phyloP scores from a whole-genome alignment of 2,113 vertebrate species.

The Aphyosemion australe region DNA sequence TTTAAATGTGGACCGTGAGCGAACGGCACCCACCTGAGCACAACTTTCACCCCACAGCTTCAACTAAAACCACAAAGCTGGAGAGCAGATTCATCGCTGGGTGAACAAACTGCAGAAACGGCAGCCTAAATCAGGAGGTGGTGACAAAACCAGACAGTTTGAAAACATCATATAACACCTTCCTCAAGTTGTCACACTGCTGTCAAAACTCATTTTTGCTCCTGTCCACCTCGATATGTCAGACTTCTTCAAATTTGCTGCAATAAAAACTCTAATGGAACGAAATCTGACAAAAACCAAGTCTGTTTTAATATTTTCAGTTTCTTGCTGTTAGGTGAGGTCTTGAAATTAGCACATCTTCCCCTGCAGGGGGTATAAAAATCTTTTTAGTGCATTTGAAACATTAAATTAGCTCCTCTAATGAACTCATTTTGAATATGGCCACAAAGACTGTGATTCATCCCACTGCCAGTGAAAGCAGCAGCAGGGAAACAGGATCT shows the following conservation, averaged over 20 bases:
- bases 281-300: not conserved
- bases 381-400: constrained; percentile 59
- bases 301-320: no score
- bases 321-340: no score
- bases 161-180: constrained; percentile 50
- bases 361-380: constrained; percentile 38
- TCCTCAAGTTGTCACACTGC: constrained; percentile 16
- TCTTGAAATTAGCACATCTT: no score
- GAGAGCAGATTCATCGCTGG: no score
- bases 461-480: constrained; percentile 45
- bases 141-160: constrained; percentile 55
- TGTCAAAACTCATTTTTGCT: constrained; percentile 46
- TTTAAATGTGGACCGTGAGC: constrained; percentile 40
- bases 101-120: constrained; percentile 29
- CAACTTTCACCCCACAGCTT: not conserved
- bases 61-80: not conserved
- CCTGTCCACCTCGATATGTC: constrained; percentile 53
- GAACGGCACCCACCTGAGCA: constrained; percentile 35
- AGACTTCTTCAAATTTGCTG: constrained; percentile 4
- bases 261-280: not conserved
- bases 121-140: constrained; percentile 57
- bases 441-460: constrained; percentile 68
- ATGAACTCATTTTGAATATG: constrained; percentile 54
- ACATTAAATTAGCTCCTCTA: constrained; percentile 65
- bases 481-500: constrained; percentile 57